Evolutionary conservation across 2,113 vertebrate species (phyloP), one percentile per base, ranked within the genome.

Genomic region (Plectropomus leopardus): DNA sequence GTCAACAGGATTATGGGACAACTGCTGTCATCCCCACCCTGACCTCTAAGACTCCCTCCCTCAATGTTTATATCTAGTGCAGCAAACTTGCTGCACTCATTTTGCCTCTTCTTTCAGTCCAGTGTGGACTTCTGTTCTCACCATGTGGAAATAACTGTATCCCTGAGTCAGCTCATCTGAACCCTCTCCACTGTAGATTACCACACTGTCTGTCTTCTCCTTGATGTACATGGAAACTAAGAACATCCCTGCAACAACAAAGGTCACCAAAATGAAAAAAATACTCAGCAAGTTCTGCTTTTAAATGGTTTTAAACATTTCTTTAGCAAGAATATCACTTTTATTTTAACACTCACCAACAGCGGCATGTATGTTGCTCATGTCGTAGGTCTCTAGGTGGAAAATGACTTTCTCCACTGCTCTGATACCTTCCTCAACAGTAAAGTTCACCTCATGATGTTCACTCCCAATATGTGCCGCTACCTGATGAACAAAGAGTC

Each of bases 211-310:
- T 0, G 97, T 97, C 92, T 98, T 98, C 92, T 97, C 96, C 28
- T 91, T 89, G 92, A 99, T 97, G 65, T 97, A 97, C 88, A 97
- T 97, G 0, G 97, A 97, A 24, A 98, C 67, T 88, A 99, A 88
- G 91, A 97, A 98, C 98, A 99, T 98, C 13, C 95, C 98, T 99
- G n/a, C n/a, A n/a, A n/a, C n/a, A n/a, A n/a, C n/a, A n/a, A n/a
- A n/a, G n/a, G n/a, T n/a, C n/a, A n/a, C n/a, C n/a, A n/a, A n/a
- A n/a, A n/a, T n/a, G n/a, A n/a, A n/a, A n/a, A n/a, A n/a, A n/a
- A n/a, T n/a, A n/a, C n/a, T n/a, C n/a, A n/a, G n/a, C n/a, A n/a
- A n/a, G n/a, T n/a, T n/a, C n/a, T n/a, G n/a, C n/a, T n/a, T n/a
- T n/a, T n/a, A n/a, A n/a, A n/a, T n/a, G n/a, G n/a, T n/a, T n/a